Evolutionary conservation across 2,797 vertebrate genomes (phyloP), one percentile per base, ranked within the genome.

Genomic region (Danio albolineatus): DNA sequence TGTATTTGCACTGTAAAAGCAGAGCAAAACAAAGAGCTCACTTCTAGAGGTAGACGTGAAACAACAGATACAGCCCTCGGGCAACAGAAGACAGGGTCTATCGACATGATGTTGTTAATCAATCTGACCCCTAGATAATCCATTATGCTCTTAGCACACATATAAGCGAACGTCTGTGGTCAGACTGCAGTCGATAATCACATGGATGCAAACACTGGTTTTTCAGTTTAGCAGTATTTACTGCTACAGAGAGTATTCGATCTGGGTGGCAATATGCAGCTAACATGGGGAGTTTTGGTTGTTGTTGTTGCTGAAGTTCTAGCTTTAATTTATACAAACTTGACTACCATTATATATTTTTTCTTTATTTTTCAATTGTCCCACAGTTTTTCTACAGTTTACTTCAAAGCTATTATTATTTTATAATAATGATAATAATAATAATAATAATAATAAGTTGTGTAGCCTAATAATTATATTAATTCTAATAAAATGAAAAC

Each of bases 121-220:
- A 70, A 60, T 75, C 51, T 41, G 43, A 67, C 10, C 43, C 10
- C 41, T 44, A 70, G 74, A 53, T 79, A 70, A 82, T 82, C 79
- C 59, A 56, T 77, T 48, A 67, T 46, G 28, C 73, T 75, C 49
- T 78, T 36, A 16, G 43, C 39, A 59, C 36, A 19, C 44, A 36
- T 14, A 62, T 28, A 49, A 46, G 51, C 10, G 2, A 12, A 53
- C 7, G 10, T 17, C n/a, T 4, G 7, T 14, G n/a, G 4, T 51
- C 65, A n/a, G 53, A 56, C 46, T 80, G 60, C 10, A 14, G 21
- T 59, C 56, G 28, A 60, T 70, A 44, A 16, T 9, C 44, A 14
- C 49, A 54, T 49, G 36, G n/a, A 28, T 61, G 54, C 10, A 12
- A 41, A 14, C 36, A 48, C 39, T 49, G 12, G 46, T 13, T 61